Evolutionary conservation across 2,888 invertebrate species (phyloP).

Genomic region (Drosophila longiperda): DNA sequence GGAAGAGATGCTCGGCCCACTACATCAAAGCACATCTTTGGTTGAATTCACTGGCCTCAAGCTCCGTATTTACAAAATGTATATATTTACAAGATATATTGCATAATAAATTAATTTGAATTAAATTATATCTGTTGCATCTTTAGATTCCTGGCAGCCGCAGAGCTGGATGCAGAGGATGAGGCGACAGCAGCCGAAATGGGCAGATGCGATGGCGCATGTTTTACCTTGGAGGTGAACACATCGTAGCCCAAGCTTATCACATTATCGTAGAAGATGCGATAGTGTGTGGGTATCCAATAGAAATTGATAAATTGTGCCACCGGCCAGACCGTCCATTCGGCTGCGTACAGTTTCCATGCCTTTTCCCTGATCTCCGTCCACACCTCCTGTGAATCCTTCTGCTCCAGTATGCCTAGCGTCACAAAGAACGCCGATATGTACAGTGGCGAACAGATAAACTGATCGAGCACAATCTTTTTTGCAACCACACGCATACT

Average conservation of each 20-base stretch:
- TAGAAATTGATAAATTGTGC: conserved; percentile 97
- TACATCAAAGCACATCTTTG: conserved; percentile 17
- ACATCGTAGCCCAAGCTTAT: conserved; percentile 94
- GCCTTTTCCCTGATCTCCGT: conserved; percentile 91
- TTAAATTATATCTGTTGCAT: conserved; percentile 17
- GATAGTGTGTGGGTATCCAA: conserved; percentile 91
- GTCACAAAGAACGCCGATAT: conserved; percentile 92
- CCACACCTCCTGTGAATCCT: conserved; percentile 87
- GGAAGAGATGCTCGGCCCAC: conserved; percentile 5
- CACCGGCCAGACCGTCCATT: conserved; percentile 97
- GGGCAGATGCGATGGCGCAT: conserved; percentile 81
- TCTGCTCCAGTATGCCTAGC: conserved; percentile 89
- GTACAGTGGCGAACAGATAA: conserved; percentile 92
- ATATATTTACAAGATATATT: conserved; percentile 26
- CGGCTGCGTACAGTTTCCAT: conserved; percentile 91
- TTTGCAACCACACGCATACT: conserved; percentile 88
- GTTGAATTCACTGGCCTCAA: conserved; percentile 1
- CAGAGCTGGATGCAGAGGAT: conserved; percentile 5
- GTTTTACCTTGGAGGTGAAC: conserved; percentile 92
- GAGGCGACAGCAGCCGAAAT: conserved; percentile 17
- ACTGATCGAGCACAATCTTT: conserved; percentile 93
- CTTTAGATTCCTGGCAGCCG: conserved; percentile 31
- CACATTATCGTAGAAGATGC: conserved; percentile 94
- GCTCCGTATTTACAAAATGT: conserved; percentile 15
- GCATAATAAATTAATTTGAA: neutral